Percentiles rank a stretch among this genome's conserved stretches.
phyloP scores from a whole-genome alignment of 2,797 vertebrate genomes.

The Liparis tanakae region DNA sequence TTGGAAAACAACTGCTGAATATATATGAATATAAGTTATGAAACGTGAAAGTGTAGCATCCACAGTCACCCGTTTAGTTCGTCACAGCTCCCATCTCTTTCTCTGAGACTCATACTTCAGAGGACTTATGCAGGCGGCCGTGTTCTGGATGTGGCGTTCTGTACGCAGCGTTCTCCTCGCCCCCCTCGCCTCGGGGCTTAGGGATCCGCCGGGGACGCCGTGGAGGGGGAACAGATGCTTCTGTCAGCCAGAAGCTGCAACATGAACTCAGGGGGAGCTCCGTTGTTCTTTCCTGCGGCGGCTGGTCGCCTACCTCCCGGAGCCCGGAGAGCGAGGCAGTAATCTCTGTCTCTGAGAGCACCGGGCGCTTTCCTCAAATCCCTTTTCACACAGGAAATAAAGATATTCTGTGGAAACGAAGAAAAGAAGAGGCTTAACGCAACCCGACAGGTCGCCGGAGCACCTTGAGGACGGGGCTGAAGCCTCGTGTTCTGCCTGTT shows the following conservation, averaged over 20 bases:
- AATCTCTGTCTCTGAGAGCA: constrained; percentile 68
- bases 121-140: constrained; percentile 53
- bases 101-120: constrained; percentile 34
- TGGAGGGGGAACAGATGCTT: constrained; percentile 74
- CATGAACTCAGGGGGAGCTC: constrained; percentile 53
- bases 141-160: constrained; percentile 50
- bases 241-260: constrained; percentile 65
- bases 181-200: constrained; percentile 64
- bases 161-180: constrained; percentile 48
- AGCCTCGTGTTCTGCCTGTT: constrained; percentile 54
- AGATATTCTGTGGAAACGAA: constrained; percentile 57
- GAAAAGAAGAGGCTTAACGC: constrained; percentile 63
- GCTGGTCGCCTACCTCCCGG: constrained; percentile 45
- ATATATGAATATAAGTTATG: neutral
- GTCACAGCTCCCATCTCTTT: constrained; percentile 36
- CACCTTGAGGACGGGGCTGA: constrained; percentile 60
- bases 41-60: neutral
- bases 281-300: constrained; percentile 26
- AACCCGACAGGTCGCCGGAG: constrained; percentile 52
- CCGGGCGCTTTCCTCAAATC: constrained; percentile 66
- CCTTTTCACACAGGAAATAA: constrained; percentile 69
- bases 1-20: neutral
- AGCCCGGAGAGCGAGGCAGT: constrained; percentile 59
- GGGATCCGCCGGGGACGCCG: constrained; percentile 59
- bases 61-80: constrained; percentile 25